Conservation (phyloP, 2,888 invertebrate genomes). For the Cloeon dipterum region DNA sequence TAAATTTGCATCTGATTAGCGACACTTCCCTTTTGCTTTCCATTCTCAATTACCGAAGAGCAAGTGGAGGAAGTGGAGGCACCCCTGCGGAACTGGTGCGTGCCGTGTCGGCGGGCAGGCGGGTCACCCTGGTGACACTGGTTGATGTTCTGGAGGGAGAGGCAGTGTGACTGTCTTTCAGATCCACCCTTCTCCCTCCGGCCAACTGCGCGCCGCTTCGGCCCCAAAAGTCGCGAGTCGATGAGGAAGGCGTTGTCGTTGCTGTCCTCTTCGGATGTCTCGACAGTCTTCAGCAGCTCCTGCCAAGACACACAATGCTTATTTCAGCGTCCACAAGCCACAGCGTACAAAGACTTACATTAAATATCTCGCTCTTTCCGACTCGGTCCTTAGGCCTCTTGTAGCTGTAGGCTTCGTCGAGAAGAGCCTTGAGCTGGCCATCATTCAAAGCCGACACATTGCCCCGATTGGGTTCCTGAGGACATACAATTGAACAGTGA, state of each 20-base stretch:
- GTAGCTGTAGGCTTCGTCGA: conserved; percentile 67
- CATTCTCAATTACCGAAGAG: conserved; percentile 1
- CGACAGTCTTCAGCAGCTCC: conserved; percentile 54
- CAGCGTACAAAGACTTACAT: conserved; percentile 26
- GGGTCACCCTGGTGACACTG: conserved; percentile 17
- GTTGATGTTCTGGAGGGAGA: conserved; percentile 30
- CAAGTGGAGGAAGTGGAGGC: neutral
- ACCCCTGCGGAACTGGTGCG: neutral
- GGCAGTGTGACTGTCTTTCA: conserved; percentile 28
- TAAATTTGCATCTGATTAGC: too few species aligned
- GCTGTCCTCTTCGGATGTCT: conserved; percentile 41
- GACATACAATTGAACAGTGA: too few species aligned
- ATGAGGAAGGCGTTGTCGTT: conserved; percentile 16
- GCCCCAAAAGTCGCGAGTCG: too few species aligned
- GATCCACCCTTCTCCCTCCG: conserved; percentile 12
- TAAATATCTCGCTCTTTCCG: conserved; percentile 62
- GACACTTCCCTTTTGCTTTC: too few species aligned
- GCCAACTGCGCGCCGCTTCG: conserved; percentile 15
- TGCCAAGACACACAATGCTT: conserved; percentile 15
- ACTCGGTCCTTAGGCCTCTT: conserved; percentile 66
- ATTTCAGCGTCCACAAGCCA: neutral
- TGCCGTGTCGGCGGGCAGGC: neutral
- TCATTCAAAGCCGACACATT: conserved; percentile 38
- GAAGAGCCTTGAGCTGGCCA: conserved; percentile 45
- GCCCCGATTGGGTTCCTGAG: conserved; percentile 1